Percentiles rank a stretch among this genome's conserved stretches.
These are phyloP conservation scores for Drosophila suboccidentalis DNA, from an alignment of 2,888 invertebrate species.

Conservation along the genomic window DNA sequence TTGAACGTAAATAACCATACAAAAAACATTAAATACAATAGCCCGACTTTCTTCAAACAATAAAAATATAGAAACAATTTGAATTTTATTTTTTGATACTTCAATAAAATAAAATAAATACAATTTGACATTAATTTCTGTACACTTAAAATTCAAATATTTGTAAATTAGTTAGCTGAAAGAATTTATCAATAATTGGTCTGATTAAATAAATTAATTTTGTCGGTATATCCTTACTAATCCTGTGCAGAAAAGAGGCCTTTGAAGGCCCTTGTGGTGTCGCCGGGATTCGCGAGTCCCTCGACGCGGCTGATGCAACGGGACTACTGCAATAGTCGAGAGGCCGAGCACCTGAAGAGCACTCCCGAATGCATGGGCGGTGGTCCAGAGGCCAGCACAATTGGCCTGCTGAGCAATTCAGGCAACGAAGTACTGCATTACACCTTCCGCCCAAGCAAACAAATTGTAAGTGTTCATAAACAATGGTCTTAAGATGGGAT, in stretches of 20 bases:
- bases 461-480: conserved; percentile 84
- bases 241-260: conserved; percentile 85
- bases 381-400: conserved; percentile 67
- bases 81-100: too few species aligned
- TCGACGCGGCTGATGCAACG: conserved; percentile 85
- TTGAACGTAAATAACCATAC: too few species aligned
- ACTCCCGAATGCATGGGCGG: conserved; percentile 61
- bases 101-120: too few species aligned
- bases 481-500: not conserved
- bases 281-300: conserved; percentile 85
- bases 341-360: conserved; percentile 78
- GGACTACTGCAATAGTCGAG: conserved; percentile 81
- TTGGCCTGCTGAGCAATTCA: conserved; percentile 75
- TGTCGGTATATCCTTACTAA: conserved; percentile 1
- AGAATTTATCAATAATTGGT: too few species aligned
- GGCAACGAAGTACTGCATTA: conserved; percentile 86
- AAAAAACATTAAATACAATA: too few species aligned
- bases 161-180: too few species aligned
- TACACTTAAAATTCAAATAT: too few species aligned
- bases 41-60: too few species aligned
- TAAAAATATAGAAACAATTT: too few species aligned
- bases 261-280: conserved; percentile 83
- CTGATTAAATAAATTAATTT: too few species aligned
- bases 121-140: too few species aligned
- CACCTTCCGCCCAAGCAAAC: conserved; percentile 86